Percentiles rank a stretch among this genome's conserved stretches.
Conservation (phyloP, 2,888 invertebrate species). For the Limnephilus marmoratus region DNA sequence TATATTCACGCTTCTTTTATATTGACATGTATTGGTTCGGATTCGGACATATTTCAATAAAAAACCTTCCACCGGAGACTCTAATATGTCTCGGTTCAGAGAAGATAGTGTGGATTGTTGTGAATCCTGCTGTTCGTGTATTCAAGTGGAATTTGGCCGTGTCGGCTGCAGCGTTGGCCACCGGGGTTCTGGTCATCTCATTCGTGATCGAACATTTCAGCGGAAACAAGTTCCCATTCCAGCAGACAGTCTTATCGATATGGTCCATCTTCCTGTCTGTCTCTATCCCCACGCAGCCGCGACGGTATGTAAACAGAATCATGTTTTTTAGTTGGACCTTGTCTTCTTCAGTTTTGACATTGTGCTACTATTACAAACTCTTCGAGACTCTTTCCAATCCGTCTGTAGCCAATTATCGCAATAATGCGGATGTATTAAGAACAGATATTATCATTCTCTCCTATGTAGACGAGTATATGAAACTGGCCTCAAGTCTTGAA, state of each 20-base stretch:
- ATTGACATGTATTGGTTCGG: not conserved
- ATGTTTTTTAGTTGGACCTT: not conserved
- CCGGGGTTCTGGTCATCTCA: not conserved
- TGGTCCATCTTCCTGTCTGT: conserved; percentile 36
- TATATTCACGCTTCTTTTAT: not conserved
- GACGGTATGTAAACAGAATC: not conserved
- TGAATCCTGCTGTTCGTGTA: not conserved
- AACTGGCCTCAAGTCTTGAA: not conserved
- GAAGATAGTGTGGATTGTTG: conserved; percentile 3
- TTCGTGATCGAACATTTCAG: not conserved
- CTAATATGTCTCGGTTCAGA: conserved; percentile 1
- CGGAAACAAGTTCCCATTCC: conserved; percentile 12
- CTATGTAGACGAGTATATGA: not conserved
- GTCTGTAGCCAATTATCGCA: not conserved
- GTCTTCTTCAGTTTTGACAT: not conserved
- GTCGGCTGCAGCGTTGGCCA: not conserved
- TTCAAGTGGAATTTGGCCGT: not conserved
- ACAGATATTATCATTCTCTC: not conserved
- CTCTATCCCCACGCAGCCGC: not conserved
- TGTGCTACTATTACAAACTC: conserved; percentile 28
- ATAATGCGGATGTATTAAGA: not conserved
- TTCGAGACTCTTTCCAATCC: not conserved
- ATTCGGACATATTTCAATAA: not conserved
- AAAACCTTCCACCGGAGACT: not conserved
- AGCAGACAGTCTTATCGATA: not conserved